phyloP scores from a whole-genome alignment of 2,113 vertebrate genomes.

The Prunella himalayana region DNA sequence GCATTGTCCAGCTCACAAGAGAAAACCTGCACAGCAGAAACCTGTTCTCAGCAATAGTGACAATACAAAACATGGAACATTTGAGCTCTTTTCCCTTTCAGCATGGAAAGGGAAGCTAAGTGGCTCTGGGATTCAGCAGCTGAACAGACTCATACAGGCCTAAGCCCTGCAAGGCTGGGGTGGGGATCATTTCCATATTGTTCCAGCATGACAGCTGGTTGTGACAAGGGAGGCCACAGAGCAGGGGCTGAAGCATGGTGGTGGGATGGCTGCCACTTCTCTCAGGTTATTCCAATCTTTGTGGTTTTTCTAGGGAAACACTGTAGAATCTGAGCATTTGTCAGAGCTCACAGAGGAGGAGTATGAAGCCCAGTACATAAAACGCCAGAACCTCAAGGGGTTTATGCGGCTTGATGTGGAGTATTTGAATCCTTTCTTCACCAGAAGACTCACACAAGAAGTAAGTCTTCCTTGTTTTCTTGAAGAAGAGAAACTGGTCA shows the following conservation, averaged over 20 bases:
- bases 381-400: conserved; percentile 93
- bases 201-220: background rate
- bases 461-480: conserved; percentile 63
- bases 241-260: background rate
- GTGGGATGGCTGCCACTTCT: background rate
- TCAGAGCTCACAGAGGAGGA: conserved; percentile 97
- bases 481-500: background rate
- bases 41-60: background rate
- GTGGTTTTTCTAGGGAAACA: conserved; percentile 82
- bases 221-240: background rate
- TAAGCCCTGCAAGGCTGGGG: background rate
- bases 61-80: background rate
- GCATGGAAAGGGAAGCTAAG: background rate
- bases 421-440: conserved; percentile 98
- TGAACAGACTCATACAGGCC: background rate
- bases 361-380: conserved; percentile 93
- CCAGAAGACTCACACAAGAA: conserved; percentile 93
- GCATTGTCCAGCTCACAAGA: background rate
- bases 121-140: background rate
- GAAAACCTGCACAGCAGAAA: background rate
- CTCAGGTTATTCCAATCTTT: background rate
- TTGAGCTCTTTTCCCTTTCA: background rate
- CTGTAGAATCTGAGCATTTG: conserved; percentile 91
- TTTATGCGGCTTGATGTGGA: conserved; percentile 97
- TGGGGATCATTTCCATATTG: background rate